Evolutionary conservation across 2,888 invertebrate genomes (phyloP).

Genomic region (Agrochola macilenta): DNA sequence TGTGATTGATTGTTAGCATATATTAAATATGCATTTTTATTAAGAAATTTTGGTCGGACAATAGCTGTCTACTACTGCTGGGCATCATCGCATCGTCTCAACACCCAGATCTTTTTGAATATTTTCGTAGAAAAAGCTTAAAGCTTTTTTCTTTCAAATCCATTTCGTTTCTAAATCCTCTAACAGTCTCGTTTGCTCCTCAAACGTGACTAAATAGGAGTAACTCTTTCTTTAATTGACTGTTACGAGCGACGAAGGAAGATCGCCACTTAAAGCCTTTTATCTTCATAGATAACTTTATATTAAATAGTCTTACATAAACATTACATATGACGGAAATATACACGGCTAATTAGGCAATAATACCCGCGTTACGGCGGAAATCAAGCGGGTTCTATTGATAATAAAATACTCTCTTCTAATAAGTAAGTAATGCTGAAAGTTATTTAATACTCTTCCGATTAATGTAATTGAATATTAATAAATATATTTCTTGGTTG

Average conservation of each 20-base stretch:
- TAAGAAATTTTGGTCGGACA: neutral
- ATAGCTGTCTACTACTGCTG: too few relatives aligned
- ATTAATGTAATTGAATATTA: conserved; percentile 21
- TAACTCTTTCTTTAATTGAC: conserved; percentile 52
- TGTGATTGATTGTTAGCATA: neutral
- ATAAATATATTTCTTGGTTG: neutral
- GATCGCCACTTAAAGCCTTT: conserved; percentile 5
- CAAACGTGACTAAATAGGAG: conserved; percentile 38
- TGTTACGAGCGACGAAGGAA: conserved; percentile 22
- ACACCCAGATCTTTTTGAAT: neutral
- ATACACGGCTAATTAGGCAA: conserved; percentile 18
- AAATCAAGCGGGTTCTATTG: conserved; percentile 23
- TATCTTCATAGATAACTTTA: conserved; percentile 11
- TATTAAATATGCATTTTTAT: neutral
- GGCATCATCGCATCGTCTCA: too few relatives aligned
- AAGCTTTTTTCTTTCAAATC: neutral
- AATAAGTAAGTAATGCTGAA: conserved; percentile 17
- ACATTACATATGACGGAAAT: conserved; percentile 33
- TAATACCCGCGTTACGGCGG: conserved; percentile 11
- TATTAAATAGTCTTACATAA: neutral
- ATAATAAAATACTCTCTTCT: conserved; percentile 34
- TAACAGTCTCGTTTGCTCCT: conserved; percentile 2
- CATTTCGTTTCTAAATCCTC: conserved; percentile 4
- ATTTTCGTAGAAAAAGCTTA: neutral
- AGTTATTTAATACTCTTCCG: conserved; percentile 23